A percentile compares a stretch with the other conserved stretches of the same genome.
These are phyloP conservation scores for Zaprionus davidi DNA, from an alignment of 1,140 invertebrate species.

Conservation along the genomic window DNA sequence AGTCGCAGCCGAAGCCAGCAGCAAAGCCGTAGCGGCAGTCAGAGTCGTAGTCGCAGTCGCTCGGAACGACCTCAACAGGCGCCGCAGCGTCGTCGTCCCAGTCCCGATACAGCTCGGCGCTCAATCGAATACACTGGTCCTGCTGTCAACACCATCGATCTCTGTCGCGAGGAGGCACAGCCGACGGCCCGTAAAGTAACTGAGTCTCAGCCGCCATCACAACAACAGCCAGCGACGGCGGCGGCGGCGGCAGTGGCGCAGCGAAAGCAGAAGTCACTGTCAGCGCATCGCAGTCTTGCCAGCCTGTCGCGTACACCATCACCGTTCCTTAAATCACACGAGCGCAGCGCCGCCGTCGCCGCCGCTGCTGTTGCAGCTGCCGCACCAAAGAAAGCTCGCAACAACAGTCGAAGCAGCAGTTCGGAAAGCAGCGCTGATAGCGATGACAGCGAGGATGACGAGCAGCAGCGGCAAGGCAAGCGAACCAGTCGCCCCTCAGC, in stretches of 20 bases:
- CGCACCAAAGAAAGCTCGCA: slow-evolving; percentile 84
- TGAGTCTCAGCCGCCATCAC: slow-evolving; percentile 18
- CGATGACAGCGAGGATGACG: slow-evolving; percentile 71
- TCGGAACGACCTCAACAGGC: slow-evolving; percentile 55
- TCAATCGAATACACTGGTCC: slow-evolving; percentile 75
- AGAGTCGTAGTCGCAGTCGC: slow-evolving; percentile 60
- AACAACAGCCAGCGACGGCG: background rate
- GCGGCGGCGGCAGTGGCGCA: slow-evolving; percentile 76
- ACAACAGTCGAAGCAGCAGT: slow-evolving; percentile 84
- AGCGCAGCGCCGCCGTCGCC: slow-evolving; percentile 81
- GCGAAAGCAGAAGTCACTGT: slow-evolving; percentile 29
- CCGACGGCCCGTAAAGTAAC: slow-evolving; percentile 36
- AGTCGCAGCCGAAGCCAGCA: slow-evolving; percentile 54
- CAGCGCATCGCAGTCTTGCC: slow-evolving; percentile 64
- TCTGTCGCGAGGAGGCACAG: slow-evolving; percentile 84
- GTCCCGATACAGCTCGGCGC: slow-evolving; percentile 57
- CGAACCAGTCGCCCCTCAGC: slow-evolving; percentile 12
- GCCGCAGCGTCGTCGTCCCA: slow-evolving; percentile 49
- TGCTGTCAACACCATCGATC: slow-evolving; percentile 76
- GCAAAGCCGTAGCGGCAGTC: slow-evolving; percentile 49
- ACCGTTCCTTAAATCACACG: slow-evolving; percentile 91
- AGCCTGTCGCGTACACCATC: slow-evolving; percentile 92
- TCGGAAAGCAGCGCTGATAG: slow-evolving; percentile 78
- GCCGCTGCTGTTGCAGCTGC: slow-evolving; percentile 33
- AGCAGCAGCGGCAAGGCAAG: slow-evolving; percentile 20